Evolutionary conservation across 2,797 vertebrate genomes (phyloP).

Genomic region (Setipinna tenuifilis): DNA sequence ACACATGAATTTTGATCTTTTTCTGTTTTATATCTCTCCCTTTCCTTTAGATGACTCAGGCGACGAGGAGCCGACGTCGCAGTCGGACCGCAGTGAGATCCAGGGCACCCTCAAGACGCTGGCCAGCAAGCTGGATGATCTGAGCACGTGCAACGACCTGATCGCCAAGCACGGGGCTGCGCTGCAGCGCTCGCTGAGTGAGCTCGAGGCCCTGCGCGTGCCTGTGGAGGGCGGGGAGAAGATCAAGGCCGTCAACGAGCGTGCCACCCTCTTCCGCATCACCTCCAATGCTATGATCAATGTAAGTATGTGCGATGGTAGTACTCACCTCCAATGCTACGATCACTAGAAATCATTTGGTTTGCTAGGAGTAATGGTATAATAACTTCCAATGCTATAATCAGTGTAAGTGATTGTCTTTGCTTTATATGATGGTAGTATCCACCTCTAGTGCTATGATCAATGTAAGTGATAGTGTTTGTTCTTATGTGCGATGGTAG

Average conservation of each 20-base stretch:
- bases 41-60: slow-evolving; percentile 90
- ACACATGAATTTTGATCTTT: too few species aligned
- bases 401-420: neutral
- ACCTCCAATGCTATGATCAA: slow-evolving; percentile 99
- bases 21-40: neutral
- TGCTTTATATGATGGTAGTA: too few species aligned
- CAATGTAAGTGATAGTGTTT: slow-evolving; percentile 82
- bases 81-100: slow-evolving; percentile 89
- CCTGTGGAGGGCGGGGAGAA: slow-evolving; percentile 89
- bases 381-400: slow-evolving; percentile 99
- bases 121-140: slow-evolving; percentile 91
- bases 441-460: slow-evolving; percentile 99
- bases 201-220: slow-evolving; percentile 89
- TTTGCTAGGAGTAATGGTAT: too few species aligned
- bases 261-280: slow-evolving; percentile 97
- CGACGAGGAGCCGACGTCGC: slow-evolving; percentile 88
- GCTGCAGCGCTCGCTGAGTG: slow-evolving; percentile 92
- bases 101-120: slow-evolving; percentile 88
- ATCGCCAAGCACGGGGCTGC: slow-evolving; percentile 95
- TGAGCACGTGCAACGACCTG: slow-evolving; percentile 95
- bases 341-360: neutral
- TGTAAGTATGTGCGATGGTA: slow-evolving; percentile 73
- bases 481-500: too few species aligned
- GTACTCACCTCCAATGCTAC: slow-evolving; percentile 24
- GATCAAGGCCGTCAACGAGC: slow-evolving; percentile 92